Percentiles rank a stretch among this genome's conserved stretches.
These are phyloP conservation scores for Eupithecia abbreviata DNA, from an alignment of 2,888 invertebrate genomes.

Conservation along the genomic window DNA sequence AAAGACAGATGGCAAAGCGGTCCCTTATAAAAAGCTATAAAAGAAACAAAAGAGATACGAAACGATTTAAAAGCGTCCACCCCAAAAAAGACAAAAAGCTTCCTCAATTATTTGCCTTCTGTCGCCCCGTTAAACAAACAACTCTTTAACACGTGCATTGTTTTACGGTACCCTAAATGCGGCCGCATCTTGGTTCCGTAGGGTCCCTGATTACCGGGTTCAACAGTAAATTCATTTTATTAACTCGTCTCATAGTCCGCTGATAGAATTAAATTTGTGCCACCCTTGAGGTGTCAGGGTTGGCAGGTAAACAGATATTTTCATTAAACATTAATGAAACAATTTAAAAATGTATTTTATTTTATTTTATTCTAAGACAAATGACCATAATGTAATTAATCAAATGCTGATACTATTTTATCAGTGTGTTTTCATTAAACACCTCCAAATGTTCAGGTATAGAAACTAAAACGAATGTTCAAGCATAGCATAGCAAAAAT, in stretches of 20 bases:
- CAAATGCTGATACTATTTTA: background rate
- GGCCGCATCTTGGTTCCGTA: conserved; percentile 55
- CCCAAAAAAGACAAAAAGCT: conserved; percentile 57
- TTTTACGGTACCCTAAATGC: conserved; percentile 70
- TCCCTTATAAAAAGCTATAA: conserved; percentile 36
- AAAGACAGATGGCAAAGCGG: conserved; percentile 38
- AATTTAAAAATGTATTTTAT: background rate
- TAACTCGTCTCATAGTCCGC: conserved; percentile 81
- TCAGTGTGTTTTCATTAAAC: background rate
- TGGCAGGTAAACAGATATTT: conserved; percentile 44
- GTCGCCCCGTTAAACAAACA: conserved; percentile 72
- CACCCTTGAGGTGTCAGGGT: conserved; percentile 67
- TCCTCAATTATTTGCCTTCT: conserved; percentile 75
- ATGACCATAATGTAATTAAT: background rate
- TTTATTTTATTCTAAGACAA: background rate
- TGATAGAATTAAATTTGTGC: conserved; percentile 81
- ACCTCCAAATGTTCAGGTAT: background rate
- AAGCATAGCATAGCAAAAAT: no score
- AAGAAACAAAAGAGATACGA: conserved; percentile 49
- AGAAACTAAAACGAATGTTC: background rate
- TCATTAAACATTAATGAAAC: background rate
- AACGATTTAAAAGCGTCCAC: conserved; percentile 59
- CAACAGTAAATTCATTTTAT: conserved; percentile 79
- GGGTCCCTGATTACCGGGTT: conserved; percentile 69
- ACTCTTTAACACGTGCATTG: conserved; percentile 74